Percentiles rank a stretch among this genome's conserved stretches.
phyloP scores from a whole-genome alignment of 2,797 vertebrate species.

The Microctenopoma lineatum region DNA sequence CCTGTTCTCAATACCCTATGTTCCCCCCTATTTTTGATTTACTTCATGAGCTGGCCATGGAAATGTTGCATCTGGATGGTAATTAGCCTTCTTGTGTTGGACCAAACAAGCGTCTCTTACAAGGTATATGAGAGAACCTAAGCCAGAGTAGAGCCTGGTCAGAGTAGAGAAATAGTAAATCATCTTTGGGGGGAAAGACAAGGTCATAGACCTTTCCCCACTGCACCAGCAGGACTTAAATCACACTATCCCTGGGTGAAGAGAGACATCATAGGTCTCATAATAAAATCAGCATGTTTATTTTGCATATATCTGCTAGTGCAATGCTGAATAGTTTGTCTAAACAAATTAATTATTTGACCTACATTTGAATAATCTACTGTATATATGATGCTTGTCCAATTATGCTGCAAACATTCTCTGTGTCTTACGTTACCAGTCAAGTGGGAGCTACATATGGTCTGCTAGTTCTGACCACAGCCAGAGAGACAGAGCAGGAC shows the following conservation, averaged over 20 bases:
- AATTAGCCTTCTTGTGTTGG: constrained; percentile 52
- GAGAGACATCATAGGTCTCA: constrained; percentile 57
- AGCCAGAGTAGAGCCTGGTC: constrained; percentile 35
- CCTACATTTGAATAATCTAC: constrained; percentile 13
- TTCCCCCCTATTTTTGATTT: constrained; percentile 62
- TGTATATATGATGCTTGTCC: constrained; percentile 5
- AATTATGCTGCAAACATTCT: not conserved
- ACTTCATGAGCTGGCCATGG: constrained; percentile 48
- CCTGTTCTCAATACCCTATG: constrained; percentile 58
- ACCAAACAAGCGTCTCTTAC: constrained; percentile 62
- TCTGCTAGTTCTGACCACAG: constrained; percentile 71
- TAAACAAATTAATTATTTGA: constrained; percentile 29
- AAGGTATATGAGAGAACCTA: constrained; percentile 57
- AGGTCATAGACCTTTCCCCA: constrained; percentile 64
- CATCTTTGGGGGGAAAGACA: constrained; percentile 52
- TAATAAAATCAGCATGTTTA: constrained; percentile 70
- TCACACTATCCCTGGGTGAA: constrained; percentile 63
- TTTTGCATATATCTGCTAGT: constrained; percentile 30
- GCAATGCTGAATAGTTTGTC: constrained; percentile 22
- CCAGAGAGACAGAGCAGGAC: constrained; percentile 66
- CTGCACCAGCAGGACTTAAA: constrained; percentile 71
- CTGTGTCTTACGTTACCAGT: constrained; percentile 27
- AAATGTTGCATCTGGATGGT: constrained; percentile 40
- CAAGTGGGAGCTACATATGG: constrained; percentile 59
- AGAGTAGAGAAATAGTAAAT: constrained; percentile 72